Evolutionary conservation across 2,888 invertebrate species (phyloP).

Genomic region (Pandemis corylana): DNA sequence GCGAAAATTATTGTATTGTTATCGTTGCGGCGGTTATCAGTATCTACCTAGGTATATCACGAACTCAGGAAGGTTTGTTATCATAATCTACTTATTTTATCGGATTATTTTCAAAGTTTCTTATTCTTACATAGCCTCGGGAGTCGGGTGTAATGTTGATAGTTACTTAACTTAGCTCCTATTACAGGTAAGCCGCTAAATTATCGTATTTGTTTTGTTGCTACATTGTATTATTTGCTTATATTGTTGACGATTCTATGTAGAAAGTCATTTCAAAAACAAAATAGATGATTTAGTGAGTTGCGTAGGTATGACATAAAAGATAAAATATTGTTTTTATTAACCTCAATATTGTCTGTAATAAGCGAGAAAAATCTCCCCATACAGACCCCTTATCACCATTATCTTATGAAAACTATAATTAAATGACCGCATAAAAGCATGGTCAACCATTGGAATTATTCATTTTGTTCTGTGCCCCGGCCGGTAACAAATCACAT

Average conservation of each 20-base stretch:
- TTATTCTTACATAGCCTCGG: neutral
- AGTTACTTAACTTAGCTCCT: neutral
- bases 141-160: neutral
- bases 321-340: conserved; percentile 2
- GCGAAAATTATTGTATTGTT: neutral
- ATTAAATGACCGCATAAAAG: conserved; percentile 12
- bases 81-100: conserved; percentile 1
- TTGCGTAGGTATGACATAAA: neutral
- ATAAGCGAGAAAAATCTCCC: conserved; percentile 6
- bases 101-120: neutral
- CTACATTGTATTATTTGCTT: neutral
- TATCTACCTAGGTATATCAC: neutral
- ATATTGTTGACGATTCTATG: neutral
- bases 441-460: conserved; percentile 14
- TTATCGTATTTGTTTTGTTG: neutral
- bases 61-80: neutral
- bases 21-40: neutral
- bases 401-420: conserved; percentile 22
- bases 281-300: neutral
- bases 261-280: neutral
- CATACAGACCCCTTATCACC: conserved; percentile 20
- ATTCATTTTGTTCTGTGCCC: conserved; percentile 22
- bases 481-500: conserved; percentile 6
- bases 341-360: neutral
- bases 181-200: neutral